phyloP scores from a whole-genome alignment of 1,140 invertebrate species.

The Cyclargus thomasi region DNA sequence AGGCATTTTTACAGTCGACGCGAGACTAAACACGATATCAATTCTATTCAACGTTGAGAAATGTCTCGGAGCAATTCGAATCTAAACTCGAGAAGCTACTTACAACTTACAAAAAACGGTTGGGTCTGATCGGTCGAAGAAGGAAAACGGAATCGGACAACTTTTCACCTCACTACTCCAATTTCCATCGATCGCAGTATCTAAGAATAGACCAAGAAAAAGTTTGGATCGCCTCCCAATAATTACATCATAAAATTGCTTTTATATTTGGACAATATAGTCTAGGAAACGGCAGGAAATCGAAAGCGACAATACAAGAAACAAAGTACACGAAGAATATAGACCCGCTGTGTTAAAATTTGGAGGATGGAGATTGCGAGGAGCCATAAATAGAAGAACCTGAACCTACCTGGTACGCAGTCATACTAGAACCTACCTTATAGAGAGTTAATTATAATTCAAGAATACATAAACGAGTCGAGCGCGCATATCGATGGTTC shows the following conservation, averaged over 20 bases:
- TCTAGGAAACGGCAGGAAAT: background rate
- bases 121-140: background rate
- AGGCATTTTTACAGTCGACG: conserved; percentile 27
- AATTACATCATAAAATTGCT: background rate
- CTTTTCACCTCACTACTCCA: too few relatives aligned
- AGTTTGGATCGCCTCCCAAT: background rate
- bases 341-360: background rate
- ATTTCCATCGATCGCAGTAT: background rate
- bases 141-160: background rate
- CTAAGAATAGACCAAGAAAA: background rate
- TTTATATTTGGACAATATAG: background rate
- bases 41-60: background rate
- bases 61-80: background rate
- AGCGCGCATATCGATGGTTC: background rate
- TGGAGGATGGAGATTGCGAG: background rate
- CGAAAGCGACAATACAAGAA: background rate
- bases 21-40: conserved; percentile 37
- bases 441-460: background rate
- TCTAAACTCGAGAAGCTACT: background rate
- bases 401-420: background rate
- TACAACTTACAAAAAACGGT: background rate
- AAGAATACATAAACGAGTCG: background rate
- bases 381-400: background rate
- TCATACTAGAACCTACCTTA: background rate
- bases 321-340: background rate